phyloP scores from a whole-genome alignment of 2,888 invertebrate genomes.

The Xestobium rufovillosum region DNA sequence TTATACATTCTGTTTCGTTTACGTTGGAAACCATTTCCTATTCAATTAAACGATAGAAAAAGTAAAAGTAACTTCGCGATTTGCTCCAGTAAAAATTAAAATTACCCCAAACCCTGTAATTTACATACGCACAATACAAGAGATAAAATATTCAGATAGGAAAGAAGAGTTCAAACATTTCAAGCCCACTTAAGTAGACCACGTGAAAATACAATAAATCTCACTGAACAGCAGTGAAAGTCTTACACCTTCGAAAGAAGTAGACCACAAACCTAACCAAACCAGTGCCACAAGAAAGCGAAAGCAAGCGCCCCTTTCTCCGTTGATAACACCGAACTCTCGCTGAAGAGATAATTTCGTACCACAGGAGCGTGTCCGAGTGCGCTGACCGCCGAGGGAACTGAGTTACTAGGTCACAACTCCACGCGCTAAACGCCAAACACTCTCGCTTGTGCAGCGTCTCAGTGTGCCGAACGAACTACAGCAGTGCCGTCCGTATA shows the following conservation, averaged over 20 bases:
- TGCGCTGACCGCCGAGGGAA: constrained; percentile 43
- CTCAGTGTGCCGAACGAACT: constrained; percentile 22
- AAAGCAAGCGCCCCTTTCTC: constrained; percentile 18
- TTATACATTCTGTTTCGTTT: too few species aligned
- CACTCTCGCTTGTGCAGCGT: constrained; percentile 31
- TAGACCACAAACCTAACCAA: not conserved
- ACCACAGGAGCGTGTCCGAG: constrained; percentile 29
- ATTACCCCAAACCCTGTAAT: too few species aligned
- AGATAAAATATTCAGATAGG: too few species aligned
- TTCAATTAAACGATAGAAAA: too few species aligned
- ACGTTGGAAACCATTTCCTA: too few species aligned
- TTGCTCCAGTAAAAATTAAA: too few species aligned
- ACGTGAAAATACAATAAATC: too few species aligned
- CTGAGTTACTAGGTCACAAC: constrained; percentile 44
- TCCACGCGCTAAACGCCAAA: constrained; percentile 23
- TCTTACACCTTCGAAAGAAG: not conserved
- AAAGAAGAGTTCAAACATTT: too few species aligned
- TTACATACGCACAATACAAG: too few species aligned
- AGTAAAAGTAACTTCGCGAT: too few species aligned
- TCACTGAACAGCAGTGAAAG: not conserved
- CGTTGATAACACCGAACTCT: not conserved
- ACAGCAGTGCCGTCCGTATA: not conserved
- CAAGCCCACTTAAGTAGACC: too few species aligned
- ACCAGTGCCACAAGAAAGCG: constrained; percentile 14
- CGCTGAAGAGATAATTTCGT: too few species aligned